Evolutionary conservation across 2,888 invertebrate genomes (phyloP), one percentile per base, ranked within the genome.

Genomic region (Coelopa pilipes): DNA sequence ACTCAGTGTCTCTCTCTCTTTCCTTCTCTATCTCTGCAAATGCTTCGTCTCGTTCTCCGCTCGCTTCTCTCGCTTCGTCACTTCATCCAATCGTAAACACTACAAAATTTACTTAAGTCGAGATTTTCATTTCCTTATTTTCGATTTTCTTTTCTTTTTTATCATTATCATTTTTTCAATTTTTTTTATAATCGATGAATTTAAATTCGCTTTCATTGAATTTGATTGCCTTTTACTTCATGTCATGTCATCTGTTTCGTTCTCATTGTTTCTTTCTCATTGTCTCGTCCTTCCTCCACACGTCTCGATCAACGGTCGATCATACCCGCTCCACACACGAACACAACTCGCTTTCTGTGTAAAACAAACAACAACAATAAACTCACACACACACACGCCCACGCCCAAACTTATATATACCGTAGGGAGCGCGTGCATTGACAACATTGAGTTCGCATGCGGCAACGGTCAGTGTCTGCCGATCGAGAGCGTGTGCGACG

Each of bases 401-500:
- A 60, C 15, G 17, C 13, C 47, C 7, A 46, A 47, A 60, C 62
- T 34, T 34, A 34, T 34, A 34, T 67, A 17, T 59, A 59, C 59
- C 68, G 24, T 73, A 75, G 77, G 72, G 65, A 72, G 73, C 53
- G 74, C 77, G 77, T 83, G 83, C 78, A 81, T 82, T 79, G 80
- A 81, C 80, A 79, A 88, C 88, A 79, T 82, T 77, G 90, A 92
- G 80, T 92, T 92, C 82, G 87, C 88, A 73, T 93, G 93, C 82
- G 86, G 85, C 63, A 89, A 89, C 76, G 89, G 89, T 15, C 88
- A 89, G 62, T 95, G 95, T 80, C 92, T 95, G 74, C 93, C 94
- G 62, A 89, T 89, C 80, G 91, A 92, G 19, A 94, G 94, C 91
- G 90, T 91, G 57, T 97, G 96, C 87, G 96, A 96, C 86, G 93